Evolutionary conservation across 2,113 vertebrate genomes (phyloP).

Genomic region (Electrona antarctica): DNA sequence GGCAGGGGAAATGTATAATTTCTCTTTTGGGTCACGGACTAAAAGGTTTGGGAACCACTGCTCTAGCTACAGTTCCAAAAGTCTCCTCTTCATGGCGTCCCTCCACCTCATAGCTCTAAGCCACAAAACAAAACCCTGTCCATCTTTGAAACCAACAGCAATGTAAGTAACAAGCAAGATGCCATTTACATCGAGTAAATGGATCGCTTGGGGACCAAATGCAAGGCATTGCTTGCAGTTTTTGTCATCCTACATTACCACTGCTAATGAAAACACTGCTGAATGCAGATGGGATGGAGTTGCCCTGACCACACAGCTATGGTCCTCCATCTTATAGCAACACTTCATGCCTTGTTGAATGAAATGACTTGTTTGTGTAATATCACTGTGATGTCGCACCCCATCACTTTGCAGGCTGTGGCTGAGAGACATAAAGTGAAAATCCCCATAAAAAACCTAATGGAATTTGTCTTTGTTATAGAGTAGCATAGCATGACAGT

Average conservation of each 20-base stretch:
- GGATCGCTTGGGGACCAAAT: constrained; percentile 24
- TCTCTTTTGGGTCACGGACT: too few relatives aligned
- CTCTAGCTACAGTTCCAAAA: constrained; percentile 43
- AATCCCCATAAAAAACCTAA: constrained; percentile 22
- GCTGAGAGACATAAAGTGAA: background rate
- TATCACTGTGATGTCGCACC: constrained; percentile 19
- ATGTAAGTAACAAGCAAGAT: constrained; percentile 43
- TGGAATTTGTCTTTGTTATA: constrained; percentile 20
- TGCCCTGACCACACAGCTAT: background rate
- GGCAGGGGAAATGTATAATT: too few relatives aligned
- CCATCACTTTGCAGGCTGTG: background rate
- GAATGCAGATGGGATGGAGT: constrained; percentile 13
- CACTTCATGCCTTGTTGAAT: constrained; percentile 17
- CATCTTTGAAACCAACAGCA: constrained; percentile 21
- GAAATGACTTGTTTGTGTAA: constrained; percentile 2
- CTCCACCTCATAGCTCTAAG: constrained; percentile 30
- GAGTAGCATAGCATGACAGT: constrained; percentile 1
- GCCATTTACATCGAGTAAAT: constrained; percentile 40
- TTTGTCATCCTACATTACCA: constrained; percentile 19
- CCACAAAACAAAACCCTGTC: constrained; percentile 13
- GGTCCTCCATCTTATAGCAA: background rate
- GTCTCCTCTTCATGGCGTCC: constrained; percentile 1
- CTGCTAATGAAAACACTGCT: constrained; percentile 23
- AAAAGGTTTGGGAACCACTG: background rate
- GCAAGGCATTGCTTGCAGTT: constrained; percentile 25